Base-by-base conservation (phyloP, 2,797 vertebrate species). In the Aeoliscus strigatus region DNA sequence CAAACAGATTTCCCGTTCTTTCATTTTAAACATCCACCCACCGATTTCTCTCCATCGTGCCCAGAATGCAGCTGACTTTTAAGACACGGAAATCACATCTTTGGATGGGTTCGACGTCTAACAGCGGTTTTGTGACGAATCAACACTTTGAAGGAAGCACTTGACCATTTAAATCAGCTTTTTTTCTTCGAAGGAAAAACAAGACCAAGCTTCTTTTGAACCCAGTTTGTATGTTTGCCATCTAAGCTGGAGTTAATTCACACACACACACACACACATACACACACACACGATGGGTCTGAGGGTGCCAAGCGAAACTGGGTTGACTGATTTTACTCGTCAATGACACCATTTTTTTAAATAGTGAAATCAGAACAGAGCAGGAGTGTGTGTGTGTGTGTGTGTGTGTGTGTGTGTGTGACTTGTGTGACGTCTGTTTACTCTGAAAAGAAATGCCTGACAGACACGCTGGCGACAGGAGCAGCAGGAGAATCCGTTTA, bases 271-370 rank as follows among this genome's bases (percentile, higher is more conserved):
- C 53, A 56, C 58, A 27, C 38, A 5, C 39, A 66, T 44, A 44
- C 60, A 52, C 51, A 71, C 71, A 63, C 53, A 58, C 49, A 70
- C 55, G 25, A 63, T 51, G 51, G 60, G 54, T 41, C 57, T 40
- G 54, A 70, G 8, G 65, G 64, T 32, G 70, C 45, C 54, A 34
- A 62, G 61, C 29, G 66, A 73, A 83, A 75, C 60, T 81, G 53
- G 78, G 78, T 70, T 79, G 76, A 76, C 51, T 57, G 73, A 66
- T 72, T 72, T 79, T 43, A 67, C 59, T 74, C 37, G 50, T 70
- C 57, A 75, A 69, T 78, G 78, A 70, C 78, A 78, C 74, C 57
- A 58, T 76, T 76, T 73, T n/a, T 58, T 63, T 21, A 58, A 36
- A 50, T 60, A 31, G 57, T 73, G 55, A 68, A 72, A 74, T 56